These are phyloP conservation scores for Hypolimnas misippus DNA, from an alignment of 2,888 invertebrate genomes.

Conservation along the genomic window DNA sequence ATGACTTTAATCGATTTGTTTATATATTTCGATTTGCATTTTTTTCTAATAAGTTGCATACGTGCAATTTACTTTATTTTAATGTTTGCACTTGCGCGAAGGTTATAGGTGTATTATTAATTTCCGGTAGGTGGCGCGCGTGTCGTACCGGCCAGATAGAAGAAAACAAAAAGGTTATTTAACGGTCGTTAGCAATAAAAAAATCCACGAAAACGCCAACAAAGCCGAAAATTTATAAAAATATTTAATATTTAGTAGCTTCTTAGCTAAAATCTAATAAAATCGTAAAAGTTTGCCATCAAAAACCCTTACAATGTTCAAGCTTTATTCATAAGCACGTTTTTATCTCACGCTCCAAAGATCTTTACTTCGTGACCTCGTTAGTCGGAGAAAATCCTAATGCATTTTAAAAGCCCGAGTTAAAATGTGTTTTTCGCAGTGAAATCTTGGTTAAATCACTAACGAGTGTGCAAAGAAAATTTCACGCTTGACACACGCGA, in stretches of 20 bases:
- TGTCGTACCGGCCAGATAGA: too few relatives aligned
- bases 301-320: not conserved
- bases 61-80: not conserved
- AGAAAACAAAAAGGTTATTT: too few relatives aligned
- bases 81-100: too few relatives aligned
- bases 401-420: constrained; percentile 17
- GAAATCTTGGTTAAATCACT: constrained; percentile 1
- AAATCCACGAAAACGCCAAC: too few relatives aligned
- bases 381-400: constrained; percentile 19
- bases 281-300: too few relatives aligned
- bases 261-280: too few relatives aligned
- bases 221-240: too few relatives aligned
- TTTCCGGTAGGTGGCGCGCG: too few relatives aligned
- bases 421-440: not conserved
- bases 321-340: constrained; percentile 8
- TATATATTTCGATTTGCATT: not conserved
- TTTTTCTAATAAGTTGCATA: not conserved
- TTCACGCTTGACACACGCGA: not conserved
- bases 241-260: too few relatives aligned
- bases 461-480: constrained; percentile 4
- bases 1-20: not conserved
- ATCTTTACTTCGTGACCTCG: constrained; percentile 19
- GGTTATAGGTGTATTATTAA: too few relatives aligned
- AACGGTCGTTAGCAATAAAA: too few relatives aligned
- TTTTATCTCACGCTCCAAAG: constrained; percentile 15